Base-by-base conservation (phyloP, 2,113 vertebrate genomes). In the Orycteropus afer region DNA sequence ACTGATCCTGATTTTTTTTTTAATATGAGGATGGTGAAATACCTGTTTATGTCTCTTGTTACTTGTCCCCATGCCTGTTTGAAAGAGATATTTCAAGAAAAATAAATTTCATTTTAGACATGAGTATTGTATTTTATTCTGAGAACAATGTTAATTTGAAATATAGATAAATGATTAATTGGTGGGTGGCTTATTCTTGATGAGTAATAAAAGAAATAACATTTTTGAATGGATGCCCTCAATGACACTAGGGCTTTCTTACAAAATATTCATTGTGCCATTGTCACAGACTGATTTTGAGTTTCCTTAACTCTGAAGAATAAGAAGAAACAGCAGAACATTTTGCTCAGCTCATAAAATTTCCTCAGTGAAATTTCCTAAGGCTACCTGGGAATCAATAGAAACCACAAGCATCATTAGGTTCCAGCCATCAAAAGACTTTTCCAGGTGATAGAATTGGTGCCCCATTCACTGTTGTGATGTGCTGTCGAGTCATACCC, bases 81-180 rank as follows among this genome's bases (percentile, higher is more conserved):
- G 12, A 93, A 86, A 81, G 47, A 69, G 27, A 0, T 55, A 32
- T 32, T n/a, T 61, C 37, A 69, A 95, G 67, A 74, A 89, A 93
- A 91, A 59, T 55, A 78, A 71, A 59, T 71, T 53, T 40, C 1
- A 86, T 79, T 95, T 94, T 94, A 59, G 47, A 89, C 2, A 45
- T 49, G 23, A 11, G 3, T 73, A 25, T 20, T 85, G 69, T 13
- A 42, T 91, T 88, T 88, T 59, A 90, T 87, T 85, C 34, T 77
- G 79, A 94, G 47, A 88, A 34, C 34, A 20, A 65, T 93, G 40
- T 84, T 32, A 45, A 11, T 51, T 81, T 81, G 47, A 91, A 88
- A 81, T n/a, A n/a, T 4, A 90, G n/a, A 59, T 55, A 74, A 76
- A 77, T 65, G 37, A 37, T 67, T 80, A 40, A 18, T 71, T 45